These are phyloP conservation scores for Melieria picta DNA, from an alignment of 2,888 invertebrate species.

Conservation along the genomic window DNA sequence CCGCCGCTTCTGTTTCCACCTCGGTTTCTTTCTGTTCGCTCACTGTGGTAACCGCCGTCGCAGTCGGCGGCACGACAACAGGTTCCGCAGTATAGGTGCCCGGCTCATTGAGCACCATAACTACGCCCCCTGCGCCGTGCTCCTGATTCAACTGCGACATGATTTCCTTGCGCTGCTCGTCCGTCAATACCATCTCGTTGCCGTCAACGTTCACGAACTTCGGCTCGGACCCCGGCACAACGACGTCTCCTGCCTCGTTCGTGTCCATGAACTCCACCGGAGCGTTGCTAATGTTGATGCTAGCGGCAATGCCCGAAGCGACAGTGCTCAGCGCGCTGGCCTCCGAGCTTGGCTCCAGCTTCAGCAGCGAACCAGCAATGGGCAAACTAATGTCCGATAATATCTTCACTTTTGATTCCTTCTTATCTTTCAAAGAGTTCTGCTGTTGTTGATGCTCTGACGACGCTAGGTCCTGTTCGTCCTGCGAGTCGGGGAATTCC, in stretches of 20 bases:
- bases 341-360: conserved; percentile 66
- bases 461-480: conserved; percentile 47
- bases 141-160: conserved; percentile 64
- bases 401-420: conserved; percentile 68
- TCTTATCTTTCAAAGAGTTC: conserved; percentile 36
- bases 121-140: conserved; percentile 62
- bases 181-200: conserved; percentile 64
- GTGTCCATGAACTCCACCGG: conserved; percentile 62
- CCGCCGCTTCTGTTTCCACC: conserved; percentile 30
- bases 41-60: not conserved
- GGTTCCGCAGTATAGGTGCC: conserved; percentile 22
- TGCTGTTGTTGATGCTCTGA: conserved; percentile 22
- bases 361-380: conserved; percentile 50
- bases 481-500: conserved; percentile 49
- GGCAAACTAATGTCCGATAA: conserved; percentile 65
- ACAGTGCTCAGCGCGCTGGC: conserved; percentile 70
- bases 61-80: not conserved
- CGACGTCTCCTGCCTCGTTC: conserved; percentile 9
- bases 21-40: conserved; percentile 38
- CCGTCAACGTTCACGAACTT: conserved; percentile 68
- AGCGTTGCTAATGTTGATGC: conserved; percentile 68
- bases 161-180: conserved; percentile 64
- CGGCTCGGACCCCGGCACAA: conserved; percentile 48
- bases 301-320: conserved; percentile 70
- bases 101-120: conserved; percentile 65